Percentiles rank a stretch among this genome's conserved stretches.
phyloP scores from a whole-genome alignment of 2,888 invertebrate genomes.

The Drosophila lacicola region DNA sequence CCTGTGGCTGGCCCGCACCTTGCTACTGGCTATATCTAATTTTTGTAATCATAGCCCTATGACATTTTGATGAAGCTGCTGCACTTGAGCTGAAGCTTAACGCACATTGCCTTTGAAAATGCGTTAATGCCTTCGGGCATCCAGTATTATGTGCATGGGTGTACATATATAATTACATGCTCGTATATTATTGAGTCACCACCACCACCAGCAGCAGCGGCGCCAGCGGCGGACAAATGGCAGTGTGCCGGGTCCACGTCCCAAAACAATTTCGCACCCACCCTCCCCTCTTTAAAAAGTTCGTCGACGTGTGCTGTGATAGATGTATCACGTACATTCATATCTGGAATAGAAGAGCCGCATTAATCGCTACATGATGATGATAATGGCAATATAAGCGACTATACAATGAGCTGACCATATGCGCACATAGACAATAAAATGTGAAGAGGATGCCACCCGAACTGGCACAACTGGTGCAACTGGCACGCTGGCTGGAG shows the following conservation, averaged over 20 bases:
- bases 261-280: constrained; percentile 58
- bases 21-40: constrained; percentile 20
- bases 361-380: constrained; percentile 71
- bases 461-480: constrained; percentile 27
- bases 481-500: constrained; percentile 18
- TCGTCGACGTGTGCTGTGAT: constrained; percentile 51
- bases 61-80: constrained; percentile 42
- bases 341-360: constrained; percentile 28
- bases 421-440: constrained; percentile 74
- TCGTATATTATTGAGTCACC: background rate
- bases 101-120: constrained; percentile 29
- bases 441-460: constrained; percentile 35
- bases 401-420: constrained; percentile 73
- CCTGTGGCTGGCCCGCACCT: constrained; percentile 12
- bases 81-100: constrained; percentile 44
- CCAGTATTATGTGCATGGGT: constrained; percentile 15
- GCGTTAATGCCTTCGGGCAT: constrained; percentile 43
- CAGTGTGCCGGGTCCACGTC: constrained; percentile 31
- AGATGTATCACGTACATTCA: constrained; percentile 63
- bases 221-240: constrained; percentile 39
- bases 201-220: constrained; percentile 8
- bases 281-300: constrained; percentile 43
- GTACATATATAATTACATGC: constrained; percentile 22
- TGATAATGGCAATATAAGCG: constrained; percentile 73
- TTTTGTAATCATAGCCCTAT: constrained; percentile 27